These are phyloP conservation scores for Agriopis marginaria DNA, from an alignment of 2,888 invertebrate species.

Conservation along the genomic window DNA sequence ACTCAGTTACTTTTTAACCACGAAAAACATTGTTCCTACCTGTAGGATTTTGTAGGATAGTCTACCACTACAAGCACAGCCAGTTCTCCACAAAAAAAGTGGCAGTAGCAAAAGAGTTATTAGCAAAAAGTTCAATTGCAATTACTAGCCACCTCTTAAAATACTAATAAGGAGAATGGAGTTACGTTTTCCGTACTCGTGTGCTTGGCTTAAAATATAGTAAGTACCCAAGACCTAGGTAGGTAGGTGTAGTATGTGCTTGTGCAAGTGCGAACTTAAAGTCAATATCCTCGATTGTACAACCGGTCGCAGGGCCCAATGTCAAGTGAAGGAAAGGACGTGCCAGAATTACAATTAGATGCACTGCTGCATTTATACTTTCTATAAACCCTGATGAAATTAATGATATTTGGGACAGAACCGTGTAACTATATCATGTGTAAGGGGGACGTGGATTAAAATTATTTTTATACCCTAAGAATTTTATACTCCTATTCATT, in stretches of 20 bases:
- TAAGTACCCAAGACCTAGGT: not conserved
- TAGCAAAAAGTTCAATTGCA: conserved; percentile 7
- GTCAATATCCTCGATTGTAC: conserved; percentile 71
- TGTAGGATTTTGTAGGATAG: too few relatives aligned
- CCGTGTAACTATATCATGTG: too few relatives aligned
- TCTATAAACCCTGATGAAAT: conserved; percentile 27
- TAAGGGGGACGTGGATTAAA: too few relatives aligned
- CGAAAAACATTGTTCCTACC: too few relatives aligned
- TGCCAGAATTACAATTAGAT: conserved; percentile 64
- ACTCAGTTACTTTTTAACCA: too few relatives aligned
- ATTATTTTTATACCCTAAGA: not conserved
- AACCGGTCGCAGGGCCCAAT: conserved; percentile 75
- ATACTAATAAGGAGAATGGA: conserved; percentile 26
- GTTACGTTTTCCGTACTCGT: conserved; percentile 20
- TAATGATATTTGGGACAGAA: not conserved
- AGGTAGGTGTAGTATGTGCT: conserved; percentile 4
- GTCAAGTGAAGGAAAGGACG: conserved; percentile 81
- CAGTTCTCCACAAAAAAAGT: too few relatives aligned
- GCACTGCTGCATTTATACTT: conserved; percentile 37
- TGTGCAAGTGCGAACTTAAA: conserved; percentile 11
- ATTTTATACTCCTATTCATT: not conserved
- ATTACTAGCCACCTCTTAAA: conserved; percentile 3
- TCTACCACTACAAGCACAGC: too few relatives aligned
- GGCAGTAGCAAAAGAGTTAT: not conserved
- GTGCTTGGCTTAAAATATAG: conserved; percentile 1